A percentile compares a stretch with the other conserved stretches of the same genome.
phyloP scores from a whole-genome alignment of 1,140 invertebrate genomes.

The Dreissena polymorpha region DNA sequence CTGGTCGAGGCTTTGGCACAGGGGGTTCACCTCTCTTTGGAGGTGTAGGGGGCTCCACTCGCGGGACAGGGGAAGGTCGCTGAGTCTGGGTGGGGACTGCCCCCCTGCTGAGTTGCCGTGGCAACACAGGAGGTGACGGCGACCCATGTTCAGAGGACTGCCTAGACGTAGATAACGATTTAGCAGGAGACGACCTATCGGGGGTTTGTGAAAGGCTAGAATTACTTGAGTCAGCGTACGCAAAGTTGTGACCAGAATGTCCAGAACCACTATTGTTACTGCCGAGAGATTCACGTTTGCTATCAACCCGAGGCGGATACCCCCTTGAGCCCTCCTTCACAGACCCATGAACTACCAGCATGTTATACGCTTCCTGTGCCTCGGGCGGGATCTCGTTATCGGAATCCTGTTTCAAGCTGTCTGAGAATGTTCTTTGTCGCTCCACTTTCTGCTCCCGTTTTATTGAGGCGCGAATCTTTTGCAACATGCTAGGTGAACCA shows the following conservation, averaged over 20 bases:
- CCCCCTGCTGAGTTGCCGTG: constrained; percentile 1
- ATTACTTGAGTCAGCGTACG: constrained; percentile 33
- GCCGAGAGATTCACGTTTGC: constrained; percentile 40
- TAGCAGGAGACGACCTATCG: constrained; percentile 36
- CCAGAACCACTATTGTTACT: constrained; percentile 24
- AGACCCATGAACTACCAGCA: constrained; percentile 89
- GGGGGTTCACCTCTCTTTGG: constrained; percentile 66
- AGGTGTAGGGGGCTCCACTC: constrained; percentile 28
- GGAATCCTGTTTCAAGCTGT: constrained; percentile 74
- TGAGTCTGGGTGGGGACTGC: neutral
- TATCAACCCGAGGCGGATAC: neutral
- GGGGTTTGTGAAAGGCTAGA: constrained; percentile 52
- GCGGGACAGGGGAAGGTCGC: constrained; percentile 52
- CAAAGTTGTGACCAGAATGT: constrained; percentile 41
- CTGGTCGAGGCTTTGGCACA: constrained; percentile 69
- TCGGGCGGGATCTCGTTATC: constrained; percentile 75
- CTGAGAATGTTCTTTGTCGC: constrained; percentile 80
- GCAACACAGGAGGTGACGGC: constrained; percentile 38
- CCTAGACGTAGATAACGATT: constrained; percentile 27
- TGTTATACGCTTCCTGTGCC: constrained; percentile 94
- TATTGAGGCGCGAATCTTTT: constrained; percentile 89
- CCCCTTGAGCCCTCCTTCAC: constrained; percentile 54
- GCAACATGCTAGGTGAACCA: constrained; percentile 86
- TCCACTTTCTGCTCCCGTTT: constrained; percentile 74
- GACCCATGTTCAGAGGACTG: constrained; percentile 51